Evolutionary conservation across 2,888 invertebrate genomes (phyloP).

Genomic region (Leptinotarsa tumamoca): DNA sequence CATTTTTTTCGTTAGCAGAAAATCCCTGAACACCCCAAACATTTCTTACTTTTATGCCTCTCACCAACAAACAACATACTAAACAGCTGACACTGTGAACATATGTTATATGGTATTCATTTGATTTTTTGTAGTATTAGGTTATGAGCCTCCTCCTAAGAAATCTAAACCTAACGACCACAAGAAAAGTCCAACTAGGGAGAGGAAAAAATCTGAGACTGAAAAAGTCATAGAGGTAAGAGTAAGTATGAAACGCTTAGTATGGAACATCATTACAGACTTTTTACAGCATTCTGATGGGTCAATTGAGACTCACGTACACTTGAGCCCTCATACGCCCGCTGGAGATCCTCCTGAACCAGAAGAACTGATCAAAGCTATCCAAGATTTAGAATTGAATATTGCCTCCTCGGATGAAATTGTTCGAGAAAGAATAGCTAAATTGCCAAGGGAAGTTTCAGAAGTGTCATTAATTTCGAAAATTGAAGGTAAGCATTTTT

Average conservation of each 20-base stretch:
- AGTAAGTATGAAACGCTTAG: conserved; percentile 17
- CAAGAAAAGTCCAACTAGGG: conserved; percentile 64
- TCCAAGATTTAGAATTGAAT: conserved; percentile 89
- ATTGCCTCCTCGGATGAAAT: conserved; percentile 95
- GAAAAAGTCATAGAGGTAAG: conserved; percentile 63
- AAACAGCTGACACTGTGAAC: conserved; percentile 24
- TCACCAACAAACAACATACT: too few relatives aligned
- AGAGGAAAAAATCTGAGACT: conserved; percentile 68
- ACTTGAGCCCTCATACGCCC: conserved; percentile 83
- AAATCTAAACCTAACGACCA: conserved; percentile 64
- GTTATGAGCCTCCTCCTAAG: conserved; percentile 69
- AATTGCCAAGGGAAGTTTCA: conserved; percentile 93
- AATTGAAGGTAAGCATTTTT: conserved; percentile 76
- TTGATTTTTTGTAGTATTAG: conserved; percentile 52
- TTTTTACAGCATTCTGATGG: conserved; percentile 72
- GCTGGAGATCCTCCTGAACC: conserved; percentile 91
- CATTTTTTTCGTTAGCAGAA: too few relatives aligned
- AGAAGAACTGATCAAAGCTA: conserved; percentile 88
- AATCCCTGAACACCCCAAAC: too few relatives aligned
- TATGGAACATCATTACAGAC: conserved; percentile 3
- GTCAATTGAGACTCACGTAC: conserved; percentile 80
- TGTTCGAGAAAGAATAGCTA: conserved; percentile 92
- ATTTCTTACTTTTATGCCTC: too few relatives aligned
- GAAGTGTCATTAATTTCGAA: conserved; percentile 89
- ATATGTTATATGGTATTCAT: background rate